Conservation (phyloP, 2,888 invertebrate species). For the Scaptomyza parva region DNA sequence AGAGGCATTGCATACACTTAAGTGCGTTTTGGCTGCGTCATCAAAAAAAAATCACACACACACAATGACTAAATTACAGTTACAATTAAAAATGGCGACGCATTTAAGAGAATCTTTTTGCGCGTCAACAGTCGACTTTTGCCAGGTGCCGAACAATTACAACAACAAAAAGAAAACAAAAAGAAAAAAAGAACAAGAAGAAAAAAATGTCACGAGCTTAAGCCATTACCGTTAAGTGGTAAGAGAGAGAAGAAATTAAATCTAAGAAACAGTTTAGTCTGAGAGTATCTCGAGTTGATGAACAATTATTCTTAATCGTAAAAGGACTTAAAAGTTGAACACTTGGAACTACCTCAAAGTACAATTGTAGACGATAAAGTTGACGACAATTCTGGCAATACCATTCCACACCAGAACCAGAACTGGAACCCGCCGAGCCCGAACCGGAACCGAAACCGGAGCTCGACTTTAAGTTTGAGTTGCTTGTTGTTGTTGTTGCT, state of each 20-base stretch:
- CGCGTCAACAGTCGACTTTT: slow-evolving; percentile 22
- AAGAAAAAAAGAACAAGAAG: slow-evolving; percentile 13
- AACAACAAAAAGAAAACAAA: too few relatives aligned
- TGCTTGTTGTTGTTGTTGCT: slow-evolving; percentile 11
- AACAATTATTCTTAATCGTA: too few relatives aligned
- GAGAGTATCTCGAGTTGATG: too few relatives aligned
- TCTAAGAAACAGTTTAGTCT: neutral
- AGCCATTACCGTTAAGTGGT: slow-evolving; percentile 66
- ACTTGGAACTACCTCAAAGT: slow-evolving; percentile 81
- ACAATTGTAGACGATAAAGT: slow-evolving; percentile 83
- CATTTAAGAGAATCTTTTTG: slow-evolving; percentile 42
- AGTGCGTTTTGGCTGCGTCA: slow-evolving; percentile 46
- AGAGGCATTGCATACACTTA: slow-evolving; percentile 24
- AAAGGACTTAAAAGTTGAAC: neutral
- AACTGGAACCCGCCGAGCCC: too few relatives aligned
- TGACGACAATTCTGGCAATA: slow-evolving; percentile 82
- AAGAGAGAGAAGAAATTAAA: slow-evolving; percentile 6
- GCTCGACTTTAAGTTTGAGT: neutral
- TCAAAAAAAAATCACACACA: slow-evolving; percentile 55
- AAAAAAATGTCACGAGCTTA: slow-evolving; percentile 36
- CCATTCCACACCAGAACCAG: slow-evolving; percentile 74
- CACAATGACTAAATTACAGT: slow-evolving; percentile 80
- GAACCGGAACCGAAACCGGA: neutral
- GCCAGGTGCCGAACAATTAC: slow-evolving; percentile 8
- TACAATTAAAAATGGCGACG: slow-evolving; percentile 78